A percentile compares a stretch with the other conserved stretches of the same genome.
Evolutionary conservation across 2,797 vertebrate genomes (phyloP).

Genomic region (Aplochiton taeniatus): DNA sequence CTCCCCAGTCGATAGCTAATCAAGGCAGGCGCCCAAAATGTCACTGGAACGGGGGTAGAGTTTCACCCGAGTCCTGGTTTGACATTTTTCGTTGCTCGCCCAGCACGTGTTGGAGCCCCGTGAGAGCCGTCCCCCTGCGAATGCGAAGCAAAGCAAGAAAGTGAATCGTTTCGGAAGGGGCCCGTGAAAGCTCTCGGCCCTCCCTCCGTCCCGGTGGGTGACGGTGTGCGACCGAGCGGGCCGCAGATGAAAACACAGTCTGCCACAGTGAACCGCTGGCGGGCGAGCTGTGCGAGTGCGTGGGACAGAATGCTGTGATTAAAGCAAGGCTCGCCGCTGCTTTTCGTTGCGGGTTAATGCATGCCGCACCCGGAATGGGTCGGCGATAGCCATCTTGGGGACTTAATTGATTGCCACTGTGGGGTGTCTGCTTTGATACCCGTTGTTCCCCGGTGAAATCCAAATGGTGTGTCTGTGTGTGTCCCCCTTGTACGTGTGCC

Average conservation of each 20-base stretch:
- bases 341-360: constrained; percentile 79
- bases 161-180: no score
- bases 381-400: constrained; percentile 69
- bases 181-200: no score
- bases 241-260: constrained; percentile 5
- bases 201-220: neutral
- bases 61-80: neutral
- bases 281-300: constrained; percentile 14
- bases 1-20: constrained; percentile 82
- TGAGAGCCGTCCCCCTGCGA: no score
- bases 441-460: constrained; percentile 46
- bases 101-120: no score
- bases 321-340: constrained; percentile 69
- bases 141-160: no score
- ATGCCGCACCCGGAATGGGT: constrained; percentile 66
- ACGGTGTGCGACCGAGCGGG: neutral
- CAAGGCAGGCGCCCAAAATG: constrained; percentile 79
- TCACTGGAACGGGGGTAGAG: neutral
- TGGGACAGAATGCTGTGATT: constrained; percentile 62
- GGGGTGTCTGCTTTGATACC: constrained; percentile 69
- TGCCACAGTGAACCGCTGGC: constrained; percentile 18
- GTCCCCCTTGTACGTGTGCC: no score
- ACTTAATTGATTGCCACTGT: constrained; percentile 78
- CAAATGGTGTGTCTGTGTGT: constrained; percentile 32
- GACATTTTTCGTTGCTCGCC: no score